A percentile compares a stretch with the other conserved stretches of the same genome.
phyloP scores from a whole-genome alignment of 2,113 vertebrate species.

The Tragelaphus buxtoni region DNA sequence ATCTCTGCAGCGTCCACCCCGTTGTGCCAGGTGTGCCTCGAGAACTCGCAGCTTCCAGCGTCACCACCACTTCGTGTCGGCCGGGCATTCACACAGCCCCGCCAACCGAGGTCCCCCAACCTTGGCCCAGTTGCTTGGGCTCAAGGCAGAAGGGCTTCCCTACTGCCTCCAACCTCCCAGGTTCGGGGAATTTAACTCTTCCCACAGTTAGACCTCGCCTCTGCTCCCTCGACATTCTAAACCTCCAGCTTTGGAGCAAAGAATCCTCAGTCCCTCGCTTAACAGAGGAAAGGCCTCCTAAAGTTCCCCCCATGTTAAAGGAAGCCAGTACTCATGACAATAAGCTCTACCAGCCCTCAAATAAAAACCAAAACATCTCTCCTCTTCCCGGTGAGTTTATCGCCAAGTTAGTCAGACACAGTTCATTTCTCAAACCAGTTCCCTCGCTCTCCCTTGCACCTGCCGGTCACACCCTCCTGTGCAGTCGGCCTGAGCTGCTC shows the following conservation, averaged over 20 bases:
- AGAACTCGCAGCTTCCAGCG: background rate
- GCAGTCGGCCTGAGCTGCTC: fast-evolving
- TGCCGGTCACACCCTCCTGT: background rate
- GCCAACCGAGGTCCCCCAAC: background rate
- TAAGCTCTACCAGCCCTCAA: background rate
- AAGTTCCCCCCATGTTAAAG: background rate
- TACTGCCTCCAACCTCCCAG: fast-evolving
- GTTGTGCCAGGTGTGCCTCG: background rate
- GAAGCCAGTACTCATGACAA: background rate
- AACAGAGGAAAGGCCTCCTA: background rate
- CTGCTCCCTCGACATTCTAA: background rate
- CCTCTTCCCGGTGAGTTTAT: background rate
- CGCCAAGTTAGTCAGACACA: background rate
- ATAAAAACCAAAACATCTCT: background rate
- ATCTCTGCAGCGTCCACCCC: background rate
- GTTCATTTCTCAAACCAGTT: background rate
- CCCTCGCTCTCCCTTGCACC: background rate
- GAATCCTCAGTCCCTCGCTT: background rate
- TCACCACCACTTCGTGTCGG: background rate
- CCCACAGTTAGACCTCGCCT: background rate
- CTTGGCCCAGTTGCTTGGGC: too few relatives aligned
- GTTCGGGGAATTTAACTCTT: background rate
- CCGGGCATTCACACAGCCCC: too few relatives aligned
- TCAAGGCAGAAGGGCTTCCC: background rate
- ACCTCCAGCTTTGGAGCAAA: background rate